A percentile compares a stretch with the other conserved stretches of the same genome.
Evolutionary conservation across 2,888 invertebrate genomes (phyloP).

Genomic region (Nemoura dubitans): DNA sequence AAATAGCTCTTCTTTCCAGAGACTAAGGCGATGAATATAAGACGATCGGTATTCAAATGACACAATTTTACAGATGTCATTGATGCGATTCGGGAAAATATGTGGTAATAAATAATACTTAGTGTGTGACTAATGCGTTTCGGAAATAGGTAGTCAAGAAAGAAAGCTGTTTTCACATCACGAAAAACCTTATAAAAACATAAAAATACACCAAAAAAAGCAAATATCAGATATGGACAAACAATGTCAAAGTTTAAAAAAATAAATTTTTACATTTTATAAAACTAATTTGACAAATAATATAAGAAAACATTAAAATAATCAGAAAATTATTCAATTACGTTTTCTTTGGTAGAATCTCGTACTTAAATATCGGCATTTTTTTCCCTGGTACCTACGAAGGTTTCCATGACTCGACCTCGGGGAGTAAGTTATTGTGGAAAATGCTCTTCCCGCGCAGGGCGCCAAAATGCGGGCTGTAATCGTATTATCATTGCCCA

Average conservation of each 20-base stretch:
- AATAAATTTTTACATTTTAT: no score
- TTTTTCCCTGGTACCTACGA: background rate
- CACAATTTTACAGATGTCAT: constrained; percentile 5
- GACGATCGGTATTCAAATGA: background rate
- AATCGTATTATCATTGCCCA: constrained; percentile 25
- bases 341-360: background rate
- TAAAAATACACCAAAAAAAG: no score
- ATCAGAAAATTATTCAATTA: no score
- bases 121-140: background rate
- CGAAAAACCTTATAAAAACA: no score
- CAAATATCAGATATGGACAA: no score
- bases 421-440: background rate
- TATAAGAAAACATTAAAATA: no score
- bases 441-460: background rate
- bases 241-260: no score
- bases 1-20: background rate
- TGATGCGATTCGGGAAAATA: background rate
- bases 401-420: background rate
- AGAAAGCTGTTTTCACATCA: background rate
- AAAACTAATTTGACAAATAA: no score
- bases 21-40: background rate
- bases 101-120: background rate
- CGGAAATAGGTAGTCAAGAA: background rate
- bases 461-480: constrained; percentile 10
- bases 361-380: background rate